A percentile compares a stretch with the other conserved stretches of the same genome.
phyloP scores from a whole-genome alignment of 2,888 invertebrate species.

The Apotomis turbidana region DNA sequence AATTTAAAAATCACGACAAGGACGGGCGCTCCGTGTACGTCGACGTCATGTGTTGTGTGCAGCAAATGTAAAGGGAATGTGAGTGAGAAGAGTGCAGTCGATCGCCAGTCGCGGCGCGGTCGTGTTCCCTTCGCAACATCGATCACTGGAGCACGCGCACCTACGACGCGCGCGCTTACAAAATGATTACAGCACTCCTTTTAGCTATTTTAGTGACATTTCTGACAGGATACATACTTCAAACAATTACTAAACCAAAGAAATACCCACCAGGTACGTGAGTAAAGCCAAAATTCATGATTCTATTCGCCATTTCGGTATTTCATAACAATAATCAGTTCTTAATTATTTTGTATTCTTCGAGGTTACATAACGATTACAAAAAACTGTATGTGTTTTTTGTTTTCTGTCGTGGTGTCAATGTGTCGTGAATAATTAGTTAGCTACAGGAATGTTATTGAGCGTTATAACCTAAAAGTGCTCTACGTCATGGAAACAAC shows the following conservation, averaged over 20 bases:
- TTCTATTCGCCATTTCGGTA: constrained; percentile 2
- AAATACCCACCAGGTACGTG: constrained; percentile 39
- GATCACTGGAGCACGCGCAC: constrained; percentile 25
- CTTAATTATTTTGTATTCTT: constrained; percentile 3
- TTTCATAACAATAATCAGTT: constrained; percentile 24
- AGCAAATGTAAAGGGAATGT: constrained; percentile 7
- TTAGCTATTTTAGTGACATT: constrained; percentile 36
- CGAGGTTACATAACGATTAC: constrained; percentile 27
- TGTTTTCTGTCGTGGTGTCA: neutral
- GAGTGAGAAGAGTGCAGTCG: constrained; percentile 35
- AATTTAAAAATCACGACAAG: neutral
- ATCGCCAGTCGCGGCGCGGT: constrained; percentile 27
- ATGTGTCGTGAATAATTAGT: neutral
- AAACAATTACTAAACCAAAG: constrained; percentile 38
- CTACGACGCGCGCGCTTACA: constrained; percentile 31
- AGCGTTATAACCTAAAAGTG: constrained; percentile 24
- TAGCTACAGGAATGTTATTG: neutral
- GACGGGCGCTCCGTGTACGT: too few species aligned
- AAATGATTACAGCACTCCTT: constrained; percentile 41
- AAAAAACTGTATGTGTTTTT: neutral
- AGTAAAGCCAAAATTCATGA: neutral
- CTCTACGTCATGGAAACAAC: constrained; percentile 14
- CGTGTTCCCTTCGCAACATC: constrained; percentile 3
- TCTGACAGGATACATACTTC: constrained; percentile 38
- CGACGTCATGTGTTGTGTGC: constrained; percentile 2